A percentile compares a stretch with the other conserved stretches of the same genome.
These are phyloP conservation scores for Vimba vimba DNA, from an alignment of 2,113 vertebrate species.

Conservation along the genomic window DNA sequence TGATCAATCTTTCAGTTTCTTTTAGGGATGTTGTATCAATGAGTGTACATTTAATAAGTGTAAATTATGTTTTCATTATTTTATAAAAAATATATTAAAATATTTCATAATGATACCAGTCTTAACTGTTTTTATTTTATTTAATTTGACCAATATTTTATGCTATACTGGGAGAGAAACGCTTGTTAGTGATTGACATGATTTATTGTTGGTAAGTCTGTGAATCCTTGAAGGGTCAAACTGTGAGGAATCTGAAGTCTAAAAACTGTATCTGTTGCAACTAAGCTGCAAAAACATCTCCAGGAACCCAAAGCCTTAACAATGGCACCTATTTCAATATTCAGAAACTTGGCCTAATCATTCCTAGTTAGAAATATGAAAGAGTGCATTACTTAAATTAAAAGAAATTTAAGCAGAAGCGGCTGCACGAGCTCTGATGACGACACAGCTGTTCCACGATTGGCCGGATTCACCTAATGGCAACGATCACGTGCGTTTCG, in stretches of 20 bases:
- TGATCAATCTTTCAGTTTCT: slow-evolving; percentile 65
- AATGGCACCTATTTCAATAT: neutral
- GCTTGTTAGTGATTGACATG: neutral
- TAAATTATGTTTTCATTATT: slow-evolving; percentile 86
- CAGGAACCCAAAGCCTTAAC: neutral
- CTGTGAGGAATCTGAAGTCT: neutral
- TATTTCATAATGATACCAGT: slow-evolving; percentile 62
- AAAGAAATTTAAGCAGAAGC: no score
- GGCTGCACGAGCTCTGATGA: no score
- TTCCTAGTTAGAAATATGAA: neutral
- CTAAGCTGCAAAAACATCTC: neutral
- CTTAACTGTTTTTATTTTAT: slow-evolving; percentile 6
- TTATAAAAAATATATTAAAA: slow-evolving; percentile 80
- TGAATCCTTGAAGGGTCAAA: neutral
- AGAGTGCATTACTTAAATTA: no score
- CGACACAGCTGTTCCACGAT: no score
- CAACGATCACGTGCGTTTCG: no score
- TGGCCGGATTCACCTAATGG: no score
- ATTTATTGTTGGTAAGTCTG: neutral
- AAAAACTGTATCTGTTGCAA: neutral
- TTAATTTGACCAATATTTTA: neutral
- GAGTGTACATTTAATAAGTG: slow-evolving; percentile 81
- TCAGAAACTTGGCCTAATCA: neutral
- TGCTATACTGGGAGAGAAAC: neutral
- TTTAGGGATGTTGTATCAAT: slow-evolving; percentile 77